These are phyloP conservation scores for Papilio machaon DNA, from an alignment of 1,140 invertebrate genomes.

Conservation along the genomic window DNA sequence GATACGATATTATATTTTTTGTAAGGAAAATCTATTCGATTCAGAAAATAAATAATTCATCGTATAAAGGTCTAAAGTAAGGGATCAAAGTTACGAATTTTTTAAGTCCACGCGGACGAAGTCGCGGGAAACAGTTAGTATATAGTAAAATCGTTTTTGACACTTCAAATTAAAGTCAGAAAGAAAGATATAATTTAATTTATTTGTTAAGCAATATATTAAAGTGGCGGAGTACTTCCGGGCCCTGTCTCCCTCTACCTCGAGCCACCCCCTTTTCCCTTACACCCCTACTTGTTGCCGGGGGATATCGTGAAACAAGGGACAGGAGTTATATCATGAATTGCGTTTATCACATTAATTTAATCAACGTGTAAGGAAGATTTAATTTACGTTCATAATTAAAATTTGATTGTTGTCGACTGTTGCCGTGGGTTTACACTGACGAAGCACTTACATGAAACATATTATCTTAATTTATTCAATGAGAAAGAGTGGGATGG, in stretches of 20 bases:
- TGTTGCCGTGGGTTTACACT: no score
- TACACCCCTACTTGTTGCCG: background rate
- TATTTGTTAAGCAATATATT: background rate
- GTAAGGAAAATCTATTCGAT: no score
- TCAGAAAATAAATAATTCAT: no score
- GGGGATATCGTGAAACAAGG: background rate
- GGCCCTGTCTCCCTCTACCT: background rate
- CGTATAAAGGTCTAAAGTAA: no score
- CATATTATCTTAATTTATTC: no score
- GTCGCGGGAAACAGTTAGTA: background rate
- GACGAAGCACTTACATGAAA: no score
- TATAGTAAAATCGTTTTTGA: background rate
- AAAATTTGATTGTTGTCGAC: no score
- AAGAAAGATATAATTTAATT: background rate
- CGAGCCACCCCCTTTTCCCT: background rate
- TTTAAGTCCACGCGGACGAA: no score
- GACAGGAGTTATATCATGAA: background rate
- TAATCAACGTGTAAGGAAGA: background rate
- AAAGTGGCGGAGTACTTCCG: background rate
- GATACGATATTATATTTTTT: no score
- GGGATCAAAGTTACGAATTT: no score
- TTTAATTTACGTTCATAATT: background rate
- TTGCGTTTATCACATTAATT: background rate
- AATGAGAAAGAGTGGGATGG: no score
- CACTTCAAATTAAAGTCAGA: background rate